Evolutionary conservation across 2,888 invertebrate species (phyloP), one percentile per base, ranked within the genome.

Genomic region (Flabesymbios commensalis): DNA sequence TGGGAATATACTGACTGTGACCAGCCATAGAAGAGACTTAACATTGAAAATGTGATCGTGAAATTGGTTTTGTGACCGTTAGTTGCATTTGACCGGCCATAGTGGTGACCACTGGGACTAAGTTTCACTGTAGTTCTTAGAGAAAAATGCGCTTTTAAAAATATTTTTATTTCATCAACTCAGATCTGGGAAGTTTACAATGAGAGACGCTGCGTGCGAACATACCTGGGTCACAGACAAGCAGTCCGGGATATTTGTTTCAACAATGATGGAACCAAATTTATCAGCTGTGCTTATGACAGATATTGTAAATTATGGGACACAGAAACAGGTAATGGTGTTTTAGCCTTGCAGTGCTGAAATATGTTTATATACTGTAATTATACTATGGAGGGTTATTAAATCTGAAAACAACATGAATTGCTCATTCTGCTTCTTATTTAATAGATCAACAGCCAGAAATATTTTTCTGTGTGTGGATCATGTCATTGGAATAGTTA

Each of bases 281-380:
- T 99, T 83, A 84, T 99, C 2, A 96, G 96, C 0, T 96, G 97
- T 43, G 90, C 89, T 0, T 98, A 96, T 84, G 96, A 96, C 85
- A 89, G 96, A 57, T 97, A 93, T 67, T 93, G 98, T 61, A 99
- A 99, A 84, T 85, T 99, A 45, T 99, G 99, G 99, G 98, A 99
- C 83, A 98, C 98, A 0, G 99, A 99, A 86, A 93, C 93, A 0
- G 98, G 98, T 48, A 88, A 39, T 36, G 32, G 14, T 57, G 57
- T 19, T 36, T 47, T 2, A 47, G 10, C 10, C 22, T 49, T n/a
- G 29, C n/a, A 28, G 10, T 49, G 39, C 17, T 14, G 14, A 39
- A 14, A 39, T 39, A 14, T 39, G 17, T 14, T 39, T 39, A 39
- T 39, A 17, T 39, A 39, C 17, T n/a, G 45, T n/a, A n/a, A 45